Evolutionary conservation across 1,140 invertebrate species (phyloP).

Genomic region (Pseudomyrmex dendroicus): DNA sequence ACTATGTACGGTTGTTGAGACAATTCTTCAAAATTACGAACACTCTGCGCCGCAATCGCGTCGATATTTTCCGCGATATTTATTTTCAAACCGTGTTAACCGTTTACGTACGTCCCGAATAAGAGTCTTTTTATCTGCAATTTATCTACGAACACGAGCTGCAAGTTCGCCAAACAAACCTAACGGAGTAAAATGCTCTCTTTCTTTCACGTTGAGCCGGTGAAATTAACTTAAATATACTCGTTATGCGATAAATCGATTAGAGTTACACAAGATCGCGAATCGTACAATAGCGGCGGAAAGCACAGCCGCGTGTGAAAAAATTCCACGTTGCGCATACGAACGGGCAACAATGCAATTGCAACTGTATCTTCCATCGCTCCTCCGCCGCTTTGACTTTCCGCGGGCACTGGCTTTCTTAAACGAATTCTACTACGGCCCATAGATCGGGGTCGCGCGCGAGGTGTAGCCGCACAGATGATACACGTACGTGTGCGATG

Average conservation of each 20-base stretch:
- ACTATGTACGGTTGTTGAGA: too few relatives aligned
- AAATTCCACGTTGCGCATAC: slow-evolving; percentile 56
- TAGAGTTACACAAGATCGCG: slow-evolving; percentile 63
- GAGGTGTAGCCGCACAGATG: neutral
- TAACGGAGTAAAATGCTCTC: slow-evolving; percentile 10
- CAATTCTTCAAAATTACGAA: too few relatives aligned
- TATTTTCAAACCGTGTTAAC: slow-evolving; percentile 26
- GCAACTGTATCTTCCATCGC: slow-evolving; percentile 62
- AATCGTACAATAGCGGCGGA: slow-evolving; percentile 41
- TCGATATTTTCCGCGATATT: neutral
- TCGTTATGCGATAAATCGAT: slow-evolving; percentile 56
- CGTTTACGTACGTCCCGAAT: neutral
- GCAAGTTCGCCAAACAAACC: neutral
- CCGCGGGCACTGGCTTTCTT: slow-evolving; percentile 59
- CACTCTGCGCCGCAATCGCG: neutral
- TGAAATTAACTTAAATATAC: slow-evolving; percentile 50
- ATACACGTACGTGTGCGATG: slow-evolving; percentile 7
- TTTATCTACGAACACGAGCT: neutral
- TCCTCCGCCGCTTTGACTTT: slow-evolving; percentile 63
- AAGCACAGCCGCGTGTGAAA: slow-evolving; percentile 65
- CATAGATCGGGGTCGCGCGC: slow-evolving; percentile 65
- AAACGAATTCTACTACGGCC: slow-evolving; percentile 59
- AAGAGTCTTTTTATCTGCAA: neutral
- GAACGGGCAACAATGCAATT: slow-evolving; percentile 64
- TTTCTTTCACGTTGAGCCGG: slow-evolving; percentile 25